Conservation (phyloP, 1,140 invertebrate species). For the Metopolophium dirhodum region DNA sequence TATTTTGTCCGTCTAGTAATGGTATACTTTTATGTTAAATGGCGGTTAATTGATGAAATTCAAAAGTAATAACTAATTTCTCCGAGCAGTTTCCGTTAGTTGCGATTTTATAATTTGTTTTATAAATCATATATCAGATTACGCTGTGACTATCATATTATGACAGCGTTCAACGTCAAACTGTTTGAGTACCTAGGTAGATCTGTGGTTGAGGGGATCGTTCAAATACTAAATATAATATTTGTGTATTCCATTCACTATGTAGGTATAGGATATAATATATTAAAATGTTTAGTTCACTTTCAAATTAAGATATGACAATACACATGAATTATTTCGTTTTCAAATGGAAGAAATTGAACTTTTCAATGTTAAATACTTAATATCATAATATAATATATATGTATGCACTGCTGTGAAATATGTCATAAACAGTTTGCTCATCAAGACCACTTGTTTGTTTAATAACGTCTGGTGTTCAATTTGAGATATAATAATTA, state of each 20-base stretch:
- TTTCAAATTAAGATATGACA: neutral
- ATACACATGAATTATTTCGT: neutral
- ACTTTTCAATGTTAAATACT: neutral
- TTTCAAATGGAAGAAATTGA: neutral
- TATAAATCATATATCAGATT: neutral
- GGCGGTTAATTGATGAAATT: neutral
- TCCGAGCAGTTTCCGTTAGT: neutral
- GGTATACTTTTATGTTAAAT: neutral
- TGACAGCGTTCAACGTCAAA: slow-evolving; percentile 4
- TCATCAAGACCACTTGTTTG: neutral
- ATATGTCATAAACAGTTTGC: neutral
- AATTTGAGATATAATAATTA: neutral
- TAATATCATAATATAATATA: neutral
- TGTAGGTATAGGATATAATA: neutral
- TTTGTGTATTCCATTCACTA: neutral
- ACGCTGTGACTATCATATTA: neutral
- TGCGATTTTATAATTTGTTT: neutral
- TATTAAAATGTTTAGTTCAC: neutral
- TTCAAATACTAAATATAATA: neutral
- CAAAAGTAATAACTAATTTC: neutral
- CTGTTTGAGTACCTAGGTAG: neutral
- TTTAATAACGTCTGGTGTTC: neutral
- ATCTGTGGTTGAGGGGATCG: neutral
- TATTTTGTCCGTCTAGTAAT: neutral
- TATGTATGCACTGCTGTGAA: no score